phyloP scores from a whole-genome alignment of 2,113 vertebrate genomes.

The Seriola quinqueradiata region DNA sequence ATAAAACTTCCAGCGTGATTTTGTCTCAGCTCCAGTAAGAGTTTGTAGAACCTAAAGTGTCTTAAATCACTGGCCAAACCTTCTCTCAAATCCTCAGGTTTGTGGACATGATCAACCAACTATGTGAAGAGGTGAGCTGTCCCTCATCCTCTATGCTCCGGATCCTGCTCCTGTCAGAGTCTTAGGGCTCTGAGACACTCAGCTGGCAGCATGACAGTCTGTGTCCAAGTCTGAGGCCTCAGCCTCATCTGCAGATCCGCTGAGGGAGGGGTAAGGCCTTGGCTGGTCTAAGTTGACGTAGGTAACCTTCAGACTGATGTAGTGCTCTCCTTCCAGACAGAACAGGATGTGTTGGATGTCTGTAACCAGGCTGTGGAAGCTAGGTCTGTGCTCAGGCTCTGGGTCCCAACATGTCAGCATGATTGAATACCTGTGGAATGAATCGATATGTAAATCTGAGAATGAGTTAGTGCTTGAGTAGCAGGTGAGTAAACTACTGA shows the following conservation, averaged over 20 bases:
- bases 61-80: conserved; percentile 38
- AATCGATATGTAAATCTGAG: conserved; percentile 8
- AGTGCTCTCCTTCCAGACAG: conserved; percentile 89
- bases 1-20: conserved; percentile 4
- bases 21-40: not conserved
- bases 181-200: conserved; percentile 33
- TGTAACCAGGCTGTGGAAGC: conserved; percentile 84
- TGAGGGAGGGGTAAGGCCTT: conserved; percentile 77
- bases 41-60: conserved; percentile 15
- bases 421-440: conserved; percentile 86
- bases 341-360: conserved; percentile 85
- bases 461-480: not conserved
- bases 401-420: conserved; percentile 94
- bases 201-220: conserved; percentile 53
- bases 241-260: conserved; percentile 74
- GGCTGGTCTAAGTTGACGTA: conserved; percentile 90
- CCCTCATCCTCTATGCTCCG: not conserved
- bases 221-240: conserved; percentile 71
- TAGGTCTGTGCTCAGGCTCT: conserved; percentile 85
- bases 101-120: not conserved
- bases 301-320: conserved; percentile 90
- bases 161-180: not conserved
- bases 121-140: not conserved
- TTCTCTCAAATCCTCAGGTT: not conserved
- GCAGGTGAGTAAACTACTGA: not conserved